Conservation (phyloP, 1,140 invertebrate species). For the Meloidogyne floridensis region DNA sequence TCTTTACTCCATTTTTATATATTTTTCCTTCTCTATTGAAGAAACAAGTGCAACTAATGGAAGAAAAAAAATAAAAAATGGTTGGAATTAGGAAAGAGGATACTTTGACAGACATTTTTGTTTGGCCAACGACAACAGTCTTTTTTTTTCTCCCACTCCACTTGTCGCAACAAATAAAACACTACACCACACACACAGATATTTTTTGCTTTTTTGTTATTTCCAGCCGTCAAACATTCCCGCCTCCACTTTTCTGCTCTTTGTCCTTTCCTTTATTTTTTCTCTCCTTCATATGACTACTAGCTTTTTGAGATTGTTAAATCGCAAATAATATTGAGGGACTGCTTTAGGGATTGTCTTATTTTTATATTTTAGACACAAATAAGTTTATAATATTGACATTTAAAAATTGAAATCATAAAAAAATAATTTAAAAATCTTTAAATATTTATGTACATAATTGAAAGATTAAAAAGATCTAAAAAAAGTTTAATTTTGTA, state of each 20-base stretch:
- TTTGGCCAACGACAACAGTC: background rate
- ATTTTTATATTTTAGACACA: background rate
- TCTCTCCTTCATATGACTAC: background rate
- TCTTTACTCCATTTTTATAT: background rate
- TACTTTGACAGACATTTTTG: slow-evolving; percentile 8
- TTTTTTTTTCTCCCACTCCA: background rate
- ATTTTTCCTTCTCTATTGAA: background rate
- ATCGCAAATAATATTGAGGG: background rate
- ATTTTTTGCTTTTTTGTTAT: background rate
- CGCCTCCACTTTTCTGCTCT: background rate
- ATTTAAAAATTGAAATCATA: too few relatives aligned
- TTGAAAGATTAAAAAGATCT: too few relatives aligned
- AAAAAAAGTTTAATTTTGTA: too few relatives aligned
- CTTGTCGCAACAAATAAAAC: slow-evolving; percentile 1
- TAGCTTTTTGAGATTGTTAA: background rate
- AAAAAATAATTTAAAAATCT: too few relatives aligned
- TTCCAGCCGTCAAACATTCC: background rate
- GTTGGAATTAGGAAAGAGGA: background rate
- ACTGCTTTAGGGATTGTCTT: background rate
- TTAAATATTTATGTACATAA: too few relatives aligned
- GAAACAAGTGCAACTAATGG: background rate
- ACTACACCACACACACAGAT: background rate
- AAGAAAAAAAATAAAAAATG: background rate
- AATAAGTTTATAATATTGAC: too few relatives aligned
- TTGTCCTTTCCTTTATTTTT: background rate